phyloP scores from a whole-genome alignment of 2,113 vertebrate species.

The Hyla sarda region DNA sequence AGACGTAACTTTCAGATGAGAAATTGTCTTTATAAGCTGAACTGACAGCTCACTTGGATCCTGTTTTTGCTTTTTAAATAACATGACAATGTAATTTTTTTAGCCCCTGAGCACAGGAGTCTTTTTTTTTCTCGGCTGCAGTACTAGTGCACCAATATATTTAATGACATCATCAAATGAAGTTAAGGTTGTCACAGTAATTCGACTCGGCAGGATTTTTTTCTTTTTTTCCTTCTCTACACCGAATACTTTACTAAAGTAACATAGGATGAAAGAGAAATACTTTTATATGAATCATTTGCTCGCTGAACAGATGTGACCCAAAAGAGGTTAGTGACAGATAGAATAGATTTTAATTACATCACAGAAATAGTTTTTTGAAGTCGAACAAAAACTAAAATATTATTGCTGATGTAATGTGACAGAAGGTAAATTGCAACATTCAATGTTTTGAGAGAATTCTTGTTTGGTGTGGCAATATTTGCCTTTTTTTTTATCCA shows the following conservation, averaged over 20 bases:
- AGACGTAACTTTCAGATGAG: constrained; percentile 53
- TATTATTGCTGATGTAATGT: constrained; percentile 33
- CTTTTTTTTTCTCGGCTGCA: constrained; percentile 2
- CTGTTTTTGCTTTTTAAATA: constrained; percentile 59
- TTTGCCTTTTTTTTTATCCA: background rate
- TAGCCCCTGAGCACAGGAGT: constrained; percentile 14
- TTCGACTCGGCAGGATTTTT: constrained; percentile 2
- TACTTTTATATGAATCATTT: constrained; percentile 34
- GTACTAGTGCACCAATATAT: constrained; percentile 14
- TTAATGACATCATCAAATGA: constrained; percentile 54
- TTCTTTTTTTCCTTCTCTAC: background rate
- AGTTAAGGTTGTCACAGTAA: constrained; percentile 53
- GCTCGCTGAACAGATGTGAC: constrained; percentile 45
- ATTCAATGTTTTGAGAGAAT: background rate
- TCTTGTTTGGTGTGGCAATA: constrained; percentile 20
- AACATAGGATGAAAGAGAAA: constrained; percentile 29
- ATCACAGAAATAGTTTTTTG: constrained; percentile 24
- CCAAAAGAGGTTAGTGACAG: constrained; percentile 47
- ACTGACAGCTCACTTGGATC: constrained; percentile 47
- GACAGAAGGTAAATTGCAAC: constrained; percentile 17
- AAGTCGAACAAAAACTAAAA: constrained; percentile 14
- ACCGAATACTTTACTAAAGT: constrained; percentile 6
- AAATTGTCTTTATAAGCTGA: constrained; percentile 58
- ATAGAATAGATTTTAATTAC: constrained; percentile 22
- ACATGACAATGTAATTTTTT: constrained; percentile 55